Evolutionary conservation across 1,140 invertebrate genomes (phyloP).

Genomic region (Drosophila micromelanica): DNA sequence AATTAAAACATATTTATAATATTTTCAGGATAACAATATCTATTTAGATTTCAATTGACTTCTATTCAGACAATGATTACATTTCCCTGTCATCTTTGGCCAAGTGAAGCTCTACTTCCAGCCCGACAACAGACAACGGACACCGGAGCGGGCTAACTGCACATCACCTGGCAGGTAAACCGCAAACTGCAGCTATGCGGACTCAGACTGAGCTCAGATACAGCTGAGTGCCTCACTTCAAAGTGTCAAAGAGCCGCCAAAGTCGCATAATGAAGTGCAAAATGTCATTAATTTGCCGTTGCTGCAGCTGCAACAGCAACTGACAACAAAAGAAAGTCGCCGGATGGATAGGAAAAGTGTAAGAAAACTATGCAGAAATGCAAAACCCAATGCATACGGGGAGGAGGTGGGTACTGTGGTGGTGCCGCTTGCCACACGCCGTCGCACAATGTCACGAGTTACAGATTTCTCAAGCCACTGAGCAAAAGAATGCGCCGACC

Average conservation of each 20-base stretch:
- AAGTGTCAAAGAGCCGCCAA: constrained; percentile 80
- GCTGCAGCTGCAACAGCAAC: constrained; percentile 51
- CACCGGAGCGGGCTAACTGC: constrained; percentile 53
- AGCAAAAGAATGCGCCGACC: constrained; percentile 67
- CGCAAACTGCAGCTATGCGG: constrained; percentile 47
- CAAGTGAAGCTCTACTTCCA: constrained; percentile 29
- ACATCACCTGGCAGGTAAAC: constrained; percentile 65
- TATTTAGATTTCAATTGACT: constrained; percentile 5
- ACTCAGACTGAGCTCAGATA: constrained; percentile 21
- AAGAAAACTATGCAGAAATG: constrained; percentile 76
- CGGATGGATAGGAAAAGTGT: constrained; percentile 52
- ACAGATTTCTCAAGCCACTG: constrained; percentile 79
- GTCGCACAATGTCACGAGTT: constrained; percentile 70
- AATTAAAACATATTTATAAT: neutral
- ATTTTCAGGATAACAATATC: neutral
- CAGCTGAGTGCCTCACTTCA: constrained; percentile 80
- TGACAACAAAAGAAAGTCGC: constrained; percentile 76
- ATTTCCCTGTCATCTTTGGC: constrained; percentile 28
- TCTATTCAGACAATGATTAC: constrained; percentile 13
- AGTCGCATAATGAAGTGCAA: constrained; percentile 82
- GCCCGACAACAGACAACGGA: constrained; percentile 17
- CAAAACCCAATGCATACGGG: constrained; percentile 48
- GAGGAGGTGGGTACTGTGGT: neutral
- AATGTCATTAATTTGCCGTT: constrained; percentile 81
- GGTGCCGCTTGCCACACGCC: constrained; percentile 47